These are phyloP conservation scores for Chelonus insularis DNA, from an alignment of 1,140 invertebrate genomes.

Conservation along the genomic window DNA sequence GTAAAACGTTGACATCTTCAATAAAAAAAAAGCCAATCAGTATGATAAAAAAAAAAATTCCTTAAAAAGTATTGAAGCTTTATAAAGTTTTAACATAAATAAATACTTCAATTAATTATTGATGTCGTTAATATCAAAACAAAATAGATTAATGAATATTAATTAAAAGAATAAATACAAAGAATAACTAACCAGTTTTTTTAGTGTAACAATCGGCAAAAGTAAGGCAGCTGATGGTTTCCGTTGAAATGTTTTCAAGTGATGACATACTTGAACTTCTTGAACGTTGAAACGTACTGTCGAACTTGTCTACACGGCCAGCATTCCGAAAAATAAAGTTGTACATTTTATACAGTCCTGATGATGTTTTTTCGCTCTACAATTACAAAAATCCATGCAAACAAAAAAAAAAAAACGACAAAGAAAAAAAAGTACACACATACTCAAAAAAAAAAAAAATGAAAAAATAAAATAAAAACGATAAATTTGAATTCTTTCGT, in stretches of 20 bases:
- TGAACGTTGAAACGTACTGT: slow-evolving; percentile 93
- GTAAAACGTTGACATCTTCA: slow-evolving; percentile 75
- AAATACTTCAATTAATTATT: too few relatives aligned
- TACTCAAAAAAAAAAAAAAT: slow-evolving; percentile 24
- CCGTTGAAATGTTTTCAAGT: slow-evolving; percentile 93
- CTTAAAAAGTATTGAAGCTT: not conserved
- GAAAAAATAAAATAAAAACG: slow-evolving; percentile 12
- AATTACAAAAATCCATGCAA: slow-evolving; percentile 17
- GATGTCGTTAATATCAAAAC: too few relatives aligned
- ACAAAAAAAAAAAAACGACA: slow-evolving; percentile 5
- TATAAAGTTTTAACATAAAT: too few relatives aligned
- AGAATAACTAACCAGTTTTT: slow-evolving; percentile 76
- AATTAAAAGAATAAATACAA: slow-evolving; percentile 23
- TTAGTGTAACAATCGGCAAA: slow-evolving; percentile 95
- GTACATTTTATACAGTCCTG: slow-evolving; percentile 34
- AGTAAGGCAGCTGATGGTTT: slow-evolving; percentile 93
- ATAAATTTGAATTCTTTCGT: slow-evolving; percentile 29
- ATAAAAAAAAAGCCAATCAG: slow-evolving; percentile 32
- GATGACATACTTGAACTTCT: slow-evolving; percentile 96
- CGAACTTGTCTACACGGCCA: slow-evolving; percentile 90
- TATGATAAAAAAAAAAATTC: slow-evolving; percentile 15
- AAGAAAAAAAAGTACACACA: slow-evolving; percentile 16
- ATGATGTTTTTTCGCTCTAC: slow-evolving; percentile 22
- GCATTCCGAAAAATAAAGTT: slow-evolving; percentile 60
- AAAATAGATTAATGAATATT: slow-evolving; percentile 9